Conservation (phyloP, 1,140 invertebrate species). For the Alviniconcha marisindica region DNA sequence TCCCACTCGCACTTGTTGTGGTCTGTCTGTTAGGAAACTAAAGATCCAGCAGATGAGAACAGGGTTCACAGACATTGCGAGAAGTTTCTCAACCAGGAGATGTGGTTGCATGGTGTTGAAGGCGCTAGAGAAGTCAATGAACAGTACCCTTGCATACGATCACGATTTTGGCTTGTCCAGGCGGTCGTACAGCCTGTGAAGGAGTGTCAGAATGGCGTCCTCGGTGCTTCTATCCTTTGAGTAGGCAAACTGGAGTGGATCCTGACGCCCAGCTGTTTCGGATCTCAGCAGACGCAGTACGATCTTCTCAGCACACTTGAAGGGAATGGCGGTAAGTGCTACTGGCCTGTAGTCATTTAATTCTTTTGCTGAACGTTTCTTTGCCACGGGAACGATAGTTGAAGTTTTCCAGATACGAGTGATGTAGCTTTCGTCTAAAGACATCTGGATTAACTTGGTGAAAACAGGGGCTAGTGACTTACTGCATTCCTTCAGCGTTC, state of each 20-base stretch:
- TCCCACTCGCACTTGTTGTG: not conserved
- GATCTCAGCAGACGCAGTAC: not conserved
- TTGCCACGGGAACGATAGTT: not conserved
- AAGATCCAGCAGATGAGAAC: not conserved
- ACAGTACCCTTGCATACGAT: not conserved
- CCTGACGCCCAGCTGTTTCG: not conserved
- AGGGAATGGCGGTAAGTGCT: not conserved
- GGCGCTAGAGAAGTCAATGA: slow-evolving; percentile 18
- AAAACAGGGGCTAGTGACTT: not conserved
- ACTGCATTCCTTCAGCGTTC: not conserved
- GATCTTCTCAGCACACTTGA: slow-evolving; percentile 6
- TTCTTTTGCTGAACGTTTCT: not conserved
- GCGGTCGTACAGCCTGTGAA: not conserved
- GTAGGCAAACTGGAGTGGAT: slow-evolving; percentile 23
- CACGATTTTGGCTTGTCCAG: not conserved
- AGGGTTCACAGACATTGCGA: not conserved
- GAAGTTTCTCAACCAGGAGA: not conserved
- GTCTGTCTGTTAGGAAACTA: not conserved
- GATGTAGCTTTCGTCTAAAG: not conserved
- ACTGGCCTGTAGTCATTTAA: slow-evolving; percentile 3
- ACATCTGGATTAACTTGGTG: not conserved
- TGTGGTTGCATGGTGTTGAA: slow-evolving; percentile 35
- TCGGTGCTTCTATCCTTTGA: not conserved
- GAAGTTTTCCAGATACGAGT: not conserved
- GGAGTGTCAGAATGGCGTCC: slow-evolving; percentile 22